Percentiles rank a stretch among this genome's conserved stretches.
Conservation (phyloP, 2,888 invertebrate species). For the Podabrus alpinus region DNA sequence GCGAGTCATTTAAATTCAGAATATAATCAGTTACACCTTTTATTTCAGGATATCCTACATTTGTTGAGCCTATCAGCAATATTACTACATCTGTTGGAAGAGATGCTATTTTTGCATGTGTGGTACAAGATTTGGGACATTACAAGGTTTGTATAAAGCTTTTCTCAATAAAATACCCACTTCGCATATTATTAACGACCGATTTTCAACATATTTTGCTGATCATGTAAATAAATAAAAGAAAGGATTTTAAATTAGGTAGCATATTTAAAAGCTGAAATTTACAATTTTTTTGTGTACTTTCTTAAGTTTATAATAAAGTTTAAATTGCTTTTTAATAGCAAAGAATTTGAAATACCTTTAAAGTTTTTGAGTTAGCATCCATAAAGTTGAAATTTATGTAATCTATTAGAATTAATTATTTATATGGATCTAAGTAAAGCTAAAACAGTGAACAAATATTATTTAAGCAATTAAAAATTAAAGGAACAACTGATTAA, state of each 20-base stretch:
- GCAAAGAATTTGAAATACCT: neutral
- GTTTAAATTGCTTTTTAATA: neutral
- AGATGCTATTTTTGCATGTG: conserved; percentile 80
- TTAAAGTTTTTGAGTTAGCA: neutral
- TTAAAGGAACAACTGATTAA: neutral
- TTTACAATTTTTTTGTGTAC: neutral
- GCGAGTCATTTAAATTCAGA: conserved; percentile 30
- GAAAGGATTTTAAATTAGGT: neutral
- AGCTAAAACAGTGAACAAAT: neutral
- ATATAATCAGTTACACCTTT: conserved; percentile 33
- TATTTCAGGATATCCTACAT: conserved; percentile 76
- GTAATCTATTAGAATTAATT: neutral
- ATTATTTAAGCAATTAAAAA: neutral
- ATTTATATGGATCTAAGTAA: neutral
- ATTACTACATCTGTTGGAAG: conserved; percentile 83
- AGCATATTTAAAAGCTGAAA: neutral
- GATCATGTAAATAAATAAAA: neutral
- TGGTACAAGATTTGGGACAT: conserved; percentile 79
- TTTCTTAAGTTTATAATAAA: neutral
- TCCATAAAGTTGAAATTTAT: neutral
- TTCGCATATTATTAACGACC: neutral
- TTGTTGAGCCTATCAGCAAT: conserved; percentile 80
- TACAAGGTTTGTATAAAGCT: conserved; percentile 72
- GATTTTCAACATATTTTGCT: too few relatives aligned
- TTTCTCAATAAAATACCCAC: neutral